These are phyloP conservation scores for Etheostoma nigrum DNA, from an alignment of 2,797 vertebrate genomes.

Conservation along the genomic window DNA sequence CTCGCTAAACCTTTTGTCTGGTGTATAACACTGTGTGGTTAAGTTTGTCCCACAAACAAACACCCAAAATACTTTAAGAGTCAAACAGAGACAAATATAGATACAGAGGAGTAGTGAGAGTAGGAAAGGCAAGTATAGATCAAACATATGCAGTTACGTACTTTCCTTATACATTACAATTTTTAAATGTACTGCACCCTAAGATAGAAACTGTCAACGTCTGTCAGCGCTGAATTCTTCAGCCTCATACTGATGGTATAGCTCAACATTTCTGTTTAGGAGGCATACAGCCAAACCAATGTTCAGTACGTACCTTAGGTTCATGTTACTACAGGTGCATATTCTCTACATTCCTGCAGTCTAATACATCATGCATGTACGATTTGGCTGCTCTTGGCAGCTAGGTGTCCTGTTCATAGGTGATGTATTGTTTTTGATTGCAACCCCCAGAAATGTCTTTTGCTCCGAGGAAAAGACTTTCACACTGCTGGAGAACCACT, in stretches of 20 bases:
- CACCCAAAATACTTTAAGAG: conserved; percentile 45
- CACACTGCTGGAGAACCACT: conserved; percentile 18
- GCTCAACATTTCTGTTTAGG: neutral
- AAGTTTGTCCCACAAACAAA: conserved; percentile 24
- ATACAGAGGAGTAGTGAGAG: conserved; percentile 20
- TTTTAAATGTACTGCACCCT: conserved; percentile 20
- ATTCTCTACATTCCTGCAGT: conserved; percentile 24
- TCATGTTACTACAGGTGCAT: conserved; percentile 1
- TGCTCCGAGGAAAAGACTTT: conserved; percentile 17
- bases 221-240: conserved; percentile 38
- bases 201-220: conserved; percentile 35
- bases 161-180: conserved; percentile 3
- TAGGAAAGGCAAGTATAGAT: conserved; percentile 48
- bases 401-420: neutral
- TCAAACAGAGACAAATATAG: conserved; percentile 42
- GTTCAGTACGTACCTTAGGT: neutral
- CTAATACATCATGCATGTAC: conserved; percentile 9
- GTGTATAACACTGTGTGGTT: conserved; percentile 14
- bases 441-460: conserved; percentile 13
- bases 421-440: conserved; percentile 58
- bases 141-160: conserved; percentile 39
- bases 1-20: conserved; percentile 49
- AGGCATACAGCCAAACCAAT: neutral
- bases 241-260: conserved; percentile 1
- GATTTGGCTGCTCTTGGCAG: conserved; percentile 35